Evolutionary conservation across 2,113 vertebrate species (phyloP), one percentile per base, ranked within the genome.

Genomic region (Columba janthina): DNA sequence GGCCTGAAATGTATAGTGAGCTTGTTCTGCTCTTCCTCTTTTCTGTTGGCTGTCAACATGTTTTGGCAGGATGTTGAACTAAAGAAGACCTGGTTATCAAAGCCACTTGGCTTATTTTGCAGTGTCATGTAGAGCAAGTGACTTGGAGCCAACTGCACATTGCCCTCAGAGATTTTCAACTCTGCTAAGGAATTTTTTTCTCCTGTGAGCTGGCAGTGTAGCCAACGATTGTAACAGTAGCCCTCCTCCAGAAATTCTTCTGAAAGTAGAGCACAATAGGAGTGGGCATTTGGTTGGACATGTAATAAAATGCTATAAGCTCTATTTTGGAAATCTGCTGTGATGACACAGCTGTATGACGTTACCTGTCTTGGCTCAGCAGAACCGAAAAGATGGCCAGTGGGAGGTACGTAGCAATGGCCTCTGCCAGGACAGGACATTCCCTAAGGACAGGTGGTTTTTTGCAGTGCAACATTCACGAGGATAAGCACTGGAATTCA

Each of bases 381-480:
- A 80, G 40, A 72, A 51, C 25, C 67, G 69, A 36, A 38, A 20
- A 53, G 38, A n/a, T 75, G 75, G 21, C 26, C 44, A 12, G 38
- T 21, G 42, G 26, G 34, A 86, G 53, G 12, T 40, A 32, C 1
- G 2, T 56, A 70, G 61, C 61, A 51, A 3, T 31, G 69, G 62
- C n/a, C 34, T 93, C 57, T 72, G 53, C 56, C 42, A 38, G 61
- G 36, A 50, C 62, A 38, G 56, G 36, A 50, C 58, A 18, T 17
- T 38, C 67, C 67, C 25, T 65, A 32, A 42, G 72, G 56, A 48
- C 1, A 1, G 21, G 29, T 24, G 9, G 2, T 21, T 69, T 69
- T 65, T 65, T 1, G 0, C 18, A 60, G 40, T 53, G 81, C n/a
- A 34, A 0, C 2, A 1, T 34, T 90, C 12, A 21, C 40, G 36